Evolutionary conservation across 2,797 vertebrate species (phyloP), one percentile per base, ranked within the genome.

Genomic region (Platalea minor): DNA sequence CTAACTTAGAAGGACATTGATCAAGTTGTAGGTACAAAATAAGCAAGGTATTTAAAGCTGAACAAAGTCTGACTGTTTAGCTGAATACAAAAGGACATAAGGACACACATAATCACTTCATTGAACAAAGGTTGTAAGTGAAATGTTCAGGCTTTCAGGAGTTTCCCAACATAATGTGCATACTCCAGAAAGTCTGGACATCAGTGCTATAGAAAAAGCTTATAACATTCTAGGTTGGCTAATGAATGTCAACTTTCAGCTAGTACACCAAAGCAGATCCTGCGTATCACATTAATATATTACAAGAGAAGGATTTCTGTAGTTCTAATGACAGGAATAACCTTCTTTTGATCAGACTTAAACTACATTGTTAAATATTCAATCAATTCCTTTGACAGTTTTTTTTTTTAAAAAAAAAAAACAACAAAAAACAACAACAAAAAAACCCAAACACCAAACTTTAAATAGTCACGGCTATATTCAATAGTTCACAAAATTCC

Each of bases 101-200:
- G 26, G 31, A 74, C 7, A 65, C 13, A 41, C 12, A 54, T 23
- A 64, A 67, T 23, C 12, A 8, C 13, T 77, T 68, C 35, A 54
- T 4, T 57, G n/a, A 79, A 67, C 11, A 84, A 53, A 72, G 20
- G 20, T 13, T 1, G 2, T 59, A 59, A 73, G 63, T 54, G 4
- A 64, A 67, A 61, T 23, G 13, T 31, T 48, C n/a, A 54, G 16
- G 28, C 35, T 78, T 88, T 67, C 83, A 63, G 13, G 25, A 79
- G 29, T 57, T 63, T 73, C 65, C n/a, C 29, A 37, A 59, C 28
- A 57, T 11, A 72, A 57, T 0, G 4, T 0, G 0, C 11, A 33
- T 18, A 53, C 28, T 48, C 33, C 3, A 4, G 54, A 35, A 88
- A 73, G 12, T 68, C 50, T 77, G 17, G 24, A 63, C 28, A 26